Base-by-base conservation (phyloP, 2,797 vertebrate species). In the Sebastes aleutianus region DNA sequence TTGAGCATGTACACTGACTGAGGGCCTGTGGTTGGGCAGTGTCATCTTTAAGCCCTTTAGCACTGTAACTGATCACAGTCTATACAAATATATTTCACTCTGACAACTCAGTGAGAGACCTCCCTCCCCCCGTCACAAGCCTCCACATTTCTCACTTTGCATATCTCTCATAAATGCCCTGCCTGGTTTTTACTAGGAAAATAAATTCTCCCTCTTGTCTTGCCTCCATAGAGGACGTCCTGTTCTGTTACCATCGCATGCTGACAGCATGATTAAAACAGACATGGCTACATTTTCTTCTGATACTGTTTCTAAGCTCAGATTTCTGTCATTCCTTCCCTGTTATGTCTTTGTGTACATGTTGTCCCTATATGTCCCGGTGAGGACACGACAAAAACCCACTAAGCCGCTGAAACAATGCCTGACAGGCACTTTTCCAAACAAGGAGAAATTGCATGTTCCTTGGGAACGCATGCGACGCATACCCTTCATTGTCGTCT, bases 311-410 rank as follows among this genome's bases (percentile, higher is more conserved):
- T 73, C 39, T 74, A 70, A 73, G 74, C 83, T 83, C 10, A 54
- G 34, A 85, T 84, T 77, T 88, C 83, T 80, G 56, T 67, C 78
- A 59, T 89, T 87, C 88, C 71, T 88, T 85, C 71, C 54, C 50
- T 69, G 36, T 74, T 68, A 77, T 59, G 26, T 66, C 50, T 77
- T 67, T 70, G 32, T 59, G 73, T 75, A 71, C 73, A 43, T 4
- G 43, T 58, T 72, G 80, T 86, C 62, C 81, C 64, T 3, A 4
- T 10, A 26, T 83, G 76, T 78, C 89, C 90, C 56, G 86, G 89
- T 93, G 89, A 89, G 87, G 87, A 74, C 79, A 79, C 31, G 1
- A 2, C 50, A 68, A 62, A 76, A 68, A 11, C 39, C 75, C 39
- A 56, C 47, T 53, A 53, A 72, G 66, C 56, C 1, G 24, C 63